Evolutionary conservation across 2,113 vertebrate species (phyloP).

Genomic region (Turdus rufiventris): DNA sequence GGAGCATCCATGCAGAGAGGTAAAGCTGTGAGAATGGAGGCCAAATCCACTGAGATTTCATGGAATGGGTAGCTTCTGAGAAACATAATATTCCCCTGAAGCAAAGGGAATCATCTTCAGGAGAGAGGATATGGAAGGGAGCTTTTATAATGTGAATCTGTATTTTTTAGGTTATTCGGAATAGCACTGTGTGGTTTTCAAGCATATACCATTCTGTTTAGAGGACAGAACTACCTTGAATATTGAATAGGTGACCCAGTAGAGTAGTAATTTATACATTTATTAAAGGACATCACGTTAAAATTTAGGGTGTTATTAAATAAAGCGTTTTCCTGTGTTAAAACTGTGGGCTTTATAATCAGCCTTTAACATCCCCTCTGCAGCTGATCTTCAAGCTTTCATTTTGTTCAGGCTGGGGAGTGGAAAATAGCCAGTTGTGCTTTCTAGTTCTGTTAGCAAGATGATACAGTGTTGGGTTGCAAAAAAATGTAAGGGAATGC

Average conservation of each 20-base stretch:
- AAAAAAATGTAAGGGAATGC: background rate
- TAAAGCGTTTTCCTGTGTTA: background rate
- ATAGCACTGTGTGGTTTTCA: background rate
- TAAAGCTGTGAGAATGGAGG: background rate
- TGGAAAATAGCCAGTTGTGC: background rate
- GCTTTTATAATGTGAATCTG: background rate
- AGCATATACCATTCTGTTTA: background rate
- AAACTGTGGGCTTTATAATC: background rate
- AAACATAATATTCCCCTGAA: background rate
- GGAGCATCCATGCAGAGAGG: background rate
- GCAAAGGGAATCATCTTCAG: background rate
- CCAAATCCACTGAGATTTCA: background rate
- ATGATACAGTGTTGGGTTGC: conserved; percentile 15
- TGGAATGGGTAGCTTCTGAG: background rate
- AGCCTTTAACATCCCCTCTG: background rate
- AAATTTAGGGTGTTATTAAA: conserved; percentile 14
- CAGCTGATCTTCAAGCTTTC: conserved; percentile 2
- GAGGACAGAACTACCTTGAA: background rate
- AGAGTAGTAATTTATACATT: background rate
- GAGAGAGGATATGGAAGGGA: background rate
- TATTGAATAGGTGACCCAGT: background rate
- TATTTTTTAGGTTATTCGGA: background rate
- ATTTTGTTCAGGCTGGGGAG: background rate
- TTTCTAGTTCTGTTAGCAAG: conserved; percentile 20
- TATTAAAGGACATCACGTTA: conserved; percentile 5